These are phyloP conservation scores for Nematolebias whitei DNA, from an alignment of 2,113 vertebrate species.

Conservation along the genomic window DNA sequence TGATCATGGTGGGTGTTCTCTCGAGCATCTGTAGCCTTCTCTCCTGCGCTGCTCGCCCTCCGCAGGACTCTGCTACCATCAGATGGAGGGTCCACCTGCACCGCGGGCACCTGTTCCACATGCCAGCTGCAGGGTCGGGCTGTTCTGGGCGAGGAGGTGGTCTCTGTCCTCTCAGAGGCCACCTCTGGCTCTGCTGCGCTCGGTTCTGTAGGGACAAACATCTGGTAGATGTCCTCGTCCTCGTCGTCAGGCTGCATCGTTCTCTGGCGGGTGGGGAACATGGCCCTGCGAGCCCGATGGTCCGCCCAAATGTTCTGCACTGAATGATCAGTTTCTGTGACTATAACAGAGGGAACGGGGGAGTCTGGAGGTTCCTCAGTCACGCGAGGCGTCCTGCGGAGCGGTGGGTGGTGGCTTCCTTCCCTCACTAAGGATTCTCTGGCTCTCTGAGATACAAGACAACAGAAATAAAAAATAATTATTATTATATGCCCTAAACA, in stretches of 20 bases:
- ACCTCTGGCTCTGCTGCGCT: conserved; percentile 78
- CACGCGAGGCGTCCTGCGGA: conserved; percentile 73
- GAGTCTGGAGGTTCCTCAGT: conserved; percentile 76
- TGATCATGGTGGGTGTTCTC: conserved; percentile 56
- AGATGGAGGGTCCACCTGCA: conserved; percentile 75
- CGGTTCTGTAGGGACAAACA: conserved; percentile 88
- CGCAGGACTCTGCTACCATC: conserved; percentile 80
- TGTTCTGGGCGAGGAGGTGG: conserved; percentile 53
- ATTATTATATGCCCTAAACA: too few relatives aligned
- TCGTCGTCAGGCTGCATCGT: conserved; percentile 88
- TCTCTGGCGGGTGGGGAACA: conserved; percentile 88
- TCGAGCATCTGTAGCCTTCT: conserved; percentile 76
- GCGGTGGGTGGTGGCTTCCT: conserved; percentile 73
- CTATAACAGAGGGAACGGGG: conserved; percentile 77
- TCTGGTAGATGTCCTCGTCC: conserved; percentile 93
- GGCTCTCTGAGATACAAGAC: conserved; percentile 76
- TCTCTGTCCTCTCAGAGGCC: conserved; percentile 48
- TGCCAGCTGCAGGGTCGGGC: conserved; percentile 95
- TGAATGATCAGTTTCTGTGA: conserved; percentile 73
- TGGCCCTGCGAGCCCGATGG: conserved; percentile 88
- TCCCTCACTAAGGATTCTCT: conserved; percentile 86
- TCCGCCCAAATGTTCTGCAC: conserved; percentile 92
- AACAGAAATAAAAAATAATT: conserved; percentile 9
- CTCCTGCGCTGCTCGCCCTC: conserved; percentile 92
- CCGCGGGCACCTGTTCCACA: conserved; percentile 78